Evolutionary conservation across 2,113 vertebrate genomes (phyloP), one percentile per base, ranked within the genome.

Genomic region (Marmota flaviventris): DNA sequence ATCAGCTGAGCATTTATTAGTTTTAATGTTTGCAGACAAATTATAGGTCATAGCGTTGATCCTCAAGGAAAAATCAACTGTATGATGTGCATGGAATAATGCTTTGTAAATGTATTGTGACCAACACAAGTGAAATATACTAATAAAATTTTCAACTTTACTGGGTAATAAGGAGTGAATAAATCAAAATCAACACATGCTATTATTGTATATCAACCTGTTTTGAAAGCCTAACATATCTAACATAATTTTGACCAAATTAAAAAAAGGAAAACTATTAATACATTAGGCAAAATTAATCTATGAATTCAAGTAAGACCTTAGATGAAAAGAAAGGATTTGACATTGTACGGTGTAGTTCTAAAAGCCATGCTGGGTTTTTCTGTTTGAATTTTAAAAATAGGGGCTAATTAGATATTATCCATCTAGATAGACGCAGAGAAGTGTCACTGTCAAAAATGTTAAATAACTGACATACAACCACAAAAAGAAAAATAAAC

Each of bases 61-160:
- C 39, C 51, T 65, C 7, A 94, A 77, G 48, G n/a, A 77, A 67
- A 69, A 53, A 29, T 77, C 48, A 83, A 82, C 27, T 83, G 37
- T 77, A 17, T 76, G 1, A 34, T 25, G 37, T 22, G n/a, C 29
- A 53, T 76, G 61, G 24, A 86, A 42, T 82, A 58, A 75, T 69
- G 25, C 37, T 85, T 85, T 96, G 76, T 32, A 53, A 70, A 45
- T 8, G 87, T 83, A 65, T 4, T 70, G 42, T 53, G 51, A 72
- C 14, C 77, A 77, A 45, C 13, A 78, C 2, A 32, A 73, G 39
- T 17, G 14, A 81, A 37, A 82, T 29, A 87, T 20, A 65, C 10
- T 83, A 88, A 84, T 12, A 78, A 22, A 77, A 73, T 88, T 95
- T 16, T 89, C n/a, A 89, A 34, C 37, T 48, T 45, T 91, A 5